Base-by-base conservation (phyloP, 30 jellyfish, hydroid and myxozoan species). In the Hydractinia echinata region DNA sequence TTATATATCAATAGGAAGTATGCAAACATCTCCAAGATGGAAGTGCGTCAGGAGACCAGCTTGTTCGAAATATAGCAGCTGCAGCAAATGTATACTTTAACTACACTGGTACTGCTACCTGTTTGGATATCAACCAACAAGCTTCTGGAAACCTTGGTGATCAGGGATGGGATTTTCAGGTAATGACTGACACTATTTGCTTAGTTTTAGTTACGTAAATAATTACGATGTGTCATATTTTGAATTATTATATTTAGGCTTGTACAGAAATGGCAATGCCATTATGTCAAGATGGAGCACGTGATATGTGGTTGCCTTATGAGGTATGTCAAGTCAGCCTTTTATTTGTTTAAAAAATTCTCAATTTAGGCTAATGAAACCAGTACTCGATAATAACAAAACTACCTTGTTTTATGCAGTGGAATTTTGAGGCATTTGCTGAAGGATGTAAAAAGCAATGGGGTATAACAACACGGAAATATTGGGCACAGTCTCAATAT, bases 221-320 rank as follows among this genome's bases (percentile, higher is more conserved):
- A 52, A 7, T 72, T 10, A 72, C 64, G 0, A 18, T 72, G 44
- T 18, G 10, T n/a, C 0, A 7, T 39, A 10, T 7, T 76, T 76
- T 76, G 1, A 20, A n/a, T 53, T 76, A 1, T 15, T 30, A 53
- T 64, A 53, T 76, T 14, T 72, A 93, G 99, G 99, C 99, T 4
- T 93, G 99, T 87, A 93, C 99, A 48, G 99, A 93, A 73, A 95
- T 88, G 84, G 92, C 94, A n/a, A 93, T 93, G 96, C 99, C 99
- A 8, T 79, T 93, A 15, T 93, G 99, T 61, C 82, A 91, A 58
- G 94, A 83, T 66, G 96, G 96, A 13, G 88, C 67, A 39, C 82
- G 89, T 14, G 95, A 85, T 67, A 93, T 93, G 72, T 93, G 89
- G 64, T 90, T 88, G 15, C 90, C 89, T 8, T 87, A 85, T 81